Evolutionary conservation across 2,888 invertebrate species (phyloP).

Genomic region (Chouioia cunea): DNA sequence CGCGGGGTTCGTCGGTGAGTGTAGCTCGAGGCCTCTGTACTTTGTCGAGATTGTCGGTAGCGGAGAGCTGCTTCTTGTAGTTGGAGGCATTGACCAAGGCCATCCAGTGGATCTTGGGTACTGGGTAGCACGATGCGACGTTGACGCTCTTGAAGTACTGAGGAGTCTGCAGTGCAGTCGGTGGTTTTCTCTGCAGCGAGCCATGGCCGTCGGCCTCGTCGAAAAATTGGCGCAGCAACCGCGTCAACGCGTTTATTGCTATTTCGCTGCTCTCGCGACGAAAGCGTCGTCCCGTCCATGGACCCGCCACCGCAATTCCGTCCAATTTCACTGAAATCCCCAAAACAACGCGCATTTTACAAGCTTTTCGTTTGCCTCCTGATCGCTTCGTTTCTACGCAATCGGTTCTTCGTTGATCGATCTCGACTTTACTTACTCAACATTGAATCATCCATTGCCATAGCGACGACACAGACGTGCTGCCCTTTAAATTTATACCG

Average conservation of each 20-base stretch:
- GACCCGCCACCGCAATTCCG: slow-evolving; percentile 21
- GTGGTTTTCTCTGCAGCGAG: slow-evolving; percentile 29
- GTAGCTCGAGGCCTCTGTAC: background rate
- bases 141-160: slow-evolving; percentile 30
- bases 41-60: background rate
- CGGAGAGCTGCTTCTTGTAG: slow-evolving; percentile 22
- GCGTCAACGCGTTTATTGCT: slow-evolving; percentile 19
- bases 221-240: slow-evolving; percentile 33
- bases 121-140: background rate
- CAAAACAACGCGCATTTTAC: background rate
- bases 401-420: too few species aligned
- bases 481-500: too few species aligned
- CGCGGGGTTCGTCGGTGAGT: too few species aligned
- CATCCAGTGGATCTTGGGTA: slow-evolving; percentile 30
- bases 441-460: slow-evolving; percentile 12
- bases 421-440: slow-evolving; percentile 5
- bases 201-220: slow-evolving; percentile 42
- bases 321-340: slow-evolving; percentile 38
- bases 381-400: background rate
- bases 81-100: slow-evolving; percentile 25
- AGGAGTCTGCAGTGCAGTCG: slow-evolving; percentile 24
- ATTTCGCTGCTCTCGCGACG: background rate
- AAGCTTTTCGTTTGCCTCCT: background rate
- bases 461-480: too few species aligned
- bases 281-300: background rate